A percentile compares a stretch with the other conserved stretches of the same genome.
These are phyloP conservation scores for Cyanoramphus novaezelandiae DNA, from an alignment of 2,113 vertebrate species.

Conservation along the genomic window DNA sequence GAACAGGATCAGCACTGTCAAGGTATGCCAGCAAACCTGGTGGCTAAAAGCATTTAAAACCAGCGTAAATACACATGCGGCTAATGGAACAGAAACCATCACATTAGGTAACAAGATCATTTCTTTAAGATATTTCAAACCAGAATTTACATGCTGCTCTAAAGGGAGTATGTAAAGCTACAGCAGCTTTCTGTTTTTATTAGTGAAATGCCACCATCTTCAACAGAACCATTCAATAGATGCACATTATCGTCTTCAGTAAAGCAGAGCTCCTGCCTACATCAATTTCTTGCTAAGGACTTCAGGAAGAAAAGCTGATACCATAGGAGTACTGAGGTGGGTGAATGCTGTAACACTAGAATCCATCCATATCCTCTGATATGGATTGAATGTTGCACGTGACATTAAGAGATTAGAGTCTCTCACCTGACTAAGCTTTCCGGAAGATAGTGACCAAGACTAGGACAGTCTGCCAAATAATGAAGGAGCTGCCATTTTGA, in stretches of 20 bases:
- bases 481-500: neutral
- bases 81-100: neutral
- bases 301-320: neutral
- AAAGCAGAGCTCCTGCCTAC: neutral
- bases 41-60: slow-evolving; percentile 77
- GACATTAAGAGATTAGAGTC: neutral
- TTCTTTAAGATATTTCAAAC: neutral
- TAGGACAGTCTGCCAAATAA: neutral
- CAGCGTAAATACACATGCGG: neutral
- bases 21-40: slow-evolving; percentile 91
- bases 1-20: slow-evolving; percentile 91
- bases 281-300: neutral
- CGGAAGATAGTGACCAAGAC: accelerated
- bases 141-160: neutral
- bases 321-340: neutral
- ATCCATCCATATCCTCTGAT: neutral
- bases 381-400: neutral
- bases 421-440: neutral
- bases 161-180: neutral
- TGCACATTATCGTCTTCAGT: neutral
- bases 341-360: neutral
- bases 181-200: neutral
- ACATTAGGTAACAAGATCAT: neutral
- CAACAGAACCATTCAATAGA: neutral
- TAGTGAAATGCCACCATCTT: neutral